These are phyloP conservation scores for Charadrius vociferus DNA, from an alignment of 2,113 vertebrate genomes.

Conservation along the genomic window DNA sequence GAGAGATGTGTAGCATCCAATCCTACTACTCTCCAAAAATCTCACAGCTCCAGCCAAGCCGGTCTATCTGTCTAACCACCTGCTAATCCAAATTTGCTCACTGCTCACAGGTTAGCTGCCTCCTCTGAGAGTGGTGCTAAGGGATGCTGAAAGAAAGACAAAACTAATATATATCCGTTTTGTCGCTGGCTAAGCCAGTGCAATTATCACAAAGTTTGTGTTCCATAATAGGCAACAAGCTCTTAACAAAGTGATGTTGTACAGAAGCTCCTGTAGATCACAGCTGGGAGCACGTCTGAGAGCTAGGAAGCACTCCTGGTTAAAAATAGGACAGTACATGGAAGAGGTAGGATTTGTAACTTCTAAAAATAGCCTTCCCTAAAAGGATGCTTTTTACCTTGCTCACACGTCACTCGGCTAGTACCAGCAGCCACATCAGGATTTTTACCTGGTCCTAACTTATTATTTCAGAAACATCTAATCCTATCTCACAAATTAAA, in stretches of 20 bases:
- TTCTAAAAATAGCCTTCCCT: slow-evolving; percentile 54
- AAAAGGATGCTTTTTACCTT: background rate
- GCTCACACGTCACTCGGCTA: background rate
- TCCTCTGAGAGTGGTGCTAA: background rate
- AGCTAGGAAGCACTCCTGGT: background rate
- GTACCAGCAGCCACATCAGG: background rate
- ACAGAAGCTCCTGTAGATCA: background rate
- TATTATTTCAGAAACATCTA: background rate
- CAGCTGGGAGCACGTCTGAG: background rate
- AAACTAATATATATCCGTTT: background rate
- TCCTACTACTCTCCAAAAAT: background rate
- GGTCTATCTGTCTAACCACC: background rate
- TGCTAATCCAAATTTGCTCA: background rate
- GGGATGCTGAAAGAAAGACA: background rate
- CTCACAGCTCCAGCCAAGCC: background rate
- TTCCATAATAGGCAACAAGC: background rate
- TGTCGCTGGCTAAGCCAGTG: background rate
- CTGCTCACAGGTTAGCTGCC: background rate
- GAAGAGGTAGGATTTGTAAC: background rate
- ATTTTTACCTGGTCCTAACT: background rate
- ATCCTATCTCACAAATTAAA: background rate
- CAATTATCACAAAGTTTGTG: background rate
- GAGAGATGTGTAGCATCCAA: background rate
- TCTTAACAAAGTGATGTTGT: background rate
- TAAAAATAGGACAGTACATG: slow-evolving; percentile 43